Evolutionary conservation across 2,113 vertebrate species (phyloP), one percentile per base, ranked within the genome.

Genomic region (Calyptommatus sinebrachiatus): DNA sequence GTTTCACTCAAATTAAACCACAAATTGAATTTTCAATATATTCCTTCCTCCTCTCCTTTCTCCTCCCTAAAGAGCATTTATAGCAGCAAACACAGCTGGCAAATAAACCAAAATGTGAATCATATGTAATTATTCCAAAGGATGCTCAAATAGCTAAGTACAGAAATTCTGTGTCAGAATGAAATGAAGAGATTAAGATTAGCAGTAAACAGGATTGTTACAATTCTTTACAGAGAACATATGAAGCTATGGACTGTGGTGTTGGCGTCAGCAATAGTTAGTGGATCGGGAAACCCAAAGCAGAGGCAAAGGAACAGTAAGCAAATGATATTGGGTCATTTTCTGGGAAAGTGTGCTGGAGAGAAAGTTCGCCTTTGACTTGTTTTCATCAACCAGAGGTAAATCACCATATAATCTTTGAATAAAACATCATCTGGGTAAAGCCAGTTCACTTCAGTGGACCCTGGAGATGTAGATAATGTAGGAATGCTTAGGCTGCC

Each of bases 111-210:
- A 73, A 65, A 50, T 57, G 46, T 65, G 70, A 79, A 22, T 73
- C 71, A 80, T 41, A 46, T 66, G 45, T 46, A 65, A 4, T 53
- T 16, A 53, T 73, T 73, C 2, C 61, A 71, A 73, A 66, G 45
- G 46, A 73, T 50, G 28, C 8, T 80, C 45, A 53, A 35, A 35
- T 41, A 65, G 61, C 70, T 73, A 28, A 46, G 63, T 31, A 14
- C 61, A 73, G 60, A 78, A 35, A 3, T 72, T 63, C 28, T 31
- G 50, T 45, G 29, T 62, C 68, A 71, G 57, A 62, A 31, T 65
- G 8, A 35, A 73, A 73, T 65, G 28, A 79, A 71, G 77, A 79
- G 69, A 71, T n/a, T 24, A 79, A 79, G 57, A 79, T 71, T 78
- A 79, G 61, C 57, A 31, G 45, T 65, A 79, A 79, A 72, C 50